Base-by-base conservation (phyloP, 2,888 invertebrate species). In the Holacanthella duospinosa region DNA sequence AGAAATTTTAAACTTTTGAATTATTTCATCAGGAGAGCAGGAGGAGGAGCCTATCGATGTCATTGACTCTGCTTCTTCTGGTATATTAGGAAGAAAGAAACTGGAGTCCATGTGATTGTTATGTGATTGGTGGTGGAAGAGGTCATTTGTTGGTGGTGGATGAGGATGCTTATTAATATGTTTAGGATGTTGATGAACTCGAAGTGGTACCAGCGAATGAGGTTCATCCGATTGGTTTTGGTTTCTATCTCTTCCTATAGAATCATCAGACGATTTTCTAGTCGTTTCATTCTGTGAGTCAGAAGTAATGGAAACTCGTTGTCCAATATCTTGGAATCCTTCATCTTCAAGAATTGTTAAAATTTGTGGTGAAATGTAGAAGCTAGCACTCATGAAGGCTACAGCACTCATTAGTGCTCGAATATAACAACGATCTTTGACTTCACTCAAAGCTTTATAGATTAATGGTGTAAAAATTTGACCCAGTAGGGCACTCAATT, bases 41-140 rank as follows among this genome's bases (percentile, higher is more conserved):
- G 36, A 9, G 36, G 9, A 9, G 36, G 36, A 36, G 16, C 9
- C 36, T 9, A 36, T 36, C 21, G 68, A 64, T 59, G 61, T 48
- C 1, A 62, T 28, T n/a, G 65, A 62, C 62, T 71, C 71, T 1
- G 68, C 64, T 36, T 71, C 70, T 57, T 71, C 71, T 0, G 68
- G 68, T 48, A 71, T 70, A 43, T 70, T 68, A 48, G 71, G 71
- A 27, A 71, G 64, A 25, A 70, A 28, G n/a, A 65, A 63, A 16
- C 66, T 66, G 0, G 55, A 3, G 9, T 21, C 53, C 12, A 6
- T n/a, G n/a, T n/a, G n/a, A n/a, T n/a, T n/a, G n/a, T n/a, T n/a
- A n/a, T n/a, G n/a, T n/a, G n/a, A n/a, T n/a, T n/a, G n/a, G n/a
- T n/a, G n/a, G n/a, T n/a, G n/a, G n/a, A n/a, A n/a, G 9, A 36